Conservation (phyloP, 2,797 vertebrate genomes). For the Pseudochromis fuscus region DNA sequence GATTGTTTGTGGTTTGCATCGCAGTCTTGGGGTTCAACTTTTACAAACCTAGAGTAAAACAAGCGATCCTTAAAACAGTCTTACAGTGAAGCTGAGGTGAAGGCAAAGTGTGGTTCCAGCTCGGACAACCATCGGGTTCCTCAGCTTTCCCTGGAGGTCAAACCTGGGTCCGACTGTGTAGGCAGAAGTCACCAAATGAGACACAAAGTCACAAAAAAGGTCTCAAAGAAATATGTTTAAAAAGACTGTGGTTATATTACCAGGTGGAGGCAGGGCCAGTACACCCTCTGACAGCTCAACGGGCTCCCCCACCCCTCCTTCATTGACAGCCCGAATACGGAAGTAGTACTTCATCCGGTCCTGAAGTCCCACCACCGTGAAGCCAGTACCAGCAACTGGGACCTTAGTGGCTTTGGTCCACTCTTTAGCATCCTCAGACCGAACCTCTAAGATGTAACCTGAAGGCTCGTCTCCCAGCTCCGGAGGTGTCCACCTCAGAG, state of each 20-base stretch:
- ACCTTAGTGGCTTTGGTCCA: constrained; percentile 81
- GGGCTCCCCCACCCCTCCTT: constrained; percentile 77
- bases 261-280: constrained; percentile 77
- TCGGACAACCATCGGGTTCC: constrained; percentile 82
- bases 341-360: constrained; percentile 81
- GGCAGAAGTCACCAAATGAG: neutral
- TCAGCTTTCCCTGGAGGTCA: constrained; percentile 78
- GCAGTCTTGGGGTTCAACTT: too few relatives aligned
- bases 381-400: constrained; percentile 72
- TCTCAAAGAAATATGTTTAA: neutral
- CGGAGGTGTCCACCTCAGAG: constrained; percentile 78
- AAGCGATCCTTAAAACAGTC: constrained; percentile 16
- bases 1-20: constrained; percentile 5
- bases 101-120: constrained; percentile 80
- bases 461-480: constrained; percentile 69
- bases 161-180: constrained; percentile 72
- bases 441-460: constrained; percentile 78
- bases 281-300: constrained; percentile 70
- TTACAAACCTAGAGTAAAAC: neutral
- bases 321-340: constrained; percentile 76
- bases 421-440: constrained; percentile 73
- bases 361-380: constrained; percentile 75
- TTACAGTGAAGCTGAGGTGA: constrained; percentile 79
- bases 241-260: constrained; percentile 57
- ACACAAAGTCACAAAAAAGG: neutral